phyloP scores from a whole-genome alignment of 30 jellyfish, hydroid and myxozoan genomes.

The Haliclystus octoradiatus region DNA sequence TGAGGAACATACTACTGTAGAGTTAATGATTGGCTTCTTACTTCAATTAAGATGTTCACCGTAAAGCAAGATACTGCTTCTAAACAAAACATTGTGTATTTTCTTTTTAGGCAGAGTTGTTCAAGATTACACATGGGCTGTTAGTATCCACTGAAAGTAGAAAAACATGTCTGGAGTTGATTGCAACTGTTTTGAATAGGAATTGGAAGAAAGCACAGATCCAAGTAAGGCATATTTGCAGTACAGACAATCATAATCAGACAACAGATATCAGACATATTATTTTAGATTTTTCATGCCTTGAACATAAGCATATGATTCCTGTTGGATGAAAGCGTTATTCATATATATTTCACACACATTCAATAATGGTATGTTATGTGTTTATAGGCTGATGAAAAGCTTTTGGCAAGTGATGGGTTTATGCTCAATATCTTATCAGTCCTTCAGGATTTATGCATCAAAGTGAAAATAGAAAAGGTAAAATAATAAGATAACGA shows the following conservation, averaged over 20 bases:
- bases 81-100: too few species aligned
- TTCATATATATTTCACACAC: too few species aligned
- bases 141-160: slow-evolving; percentile 64
- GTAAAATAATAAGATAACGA: slow-evolving; percentile 8
- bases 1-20: too few species aligned
- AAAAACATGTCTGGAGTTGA: slow-evolving; percentile 50
- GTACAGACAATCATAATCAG: too few species aligned
- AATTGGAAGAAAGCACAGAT: slow-evolving; percentile 70
- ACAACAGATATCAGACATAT: too few species aligned
- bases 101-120: slow-evolving; percentile 66
- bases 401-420: slow-evolving; percentile 87
- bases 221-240: slow-evolving; percentile 67
- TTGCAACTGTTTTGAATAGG: slow-evolving; percentile 63
- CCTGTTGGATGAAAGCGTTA: too few species aligned
- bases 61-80: too few species aligned
- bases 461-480: slow-evolving; percentile 67
- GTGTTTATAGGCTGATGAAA: slow-evolving; percentile 67
- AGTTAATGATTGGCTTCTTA: too few species aligned
- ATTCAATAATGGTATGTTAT: too few species aligned
- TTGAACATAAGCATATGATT: too few species aligned
- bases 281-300: neutral
- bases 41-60: too few species aligned
- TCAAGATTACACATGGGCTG: slow-evolving; percentile 57
- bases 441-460: slow-evolving; percentile 63
- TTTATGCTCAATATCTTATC: slow-evolving; percentile 54